A percentile compares a stretch with the other conserved stretches of the same genome.
These are phyloP conservation scores for Netelia inedita DNA, from an alignment of 2,888 invertebrate genomes.

Conservation along the genomic window DNA sequence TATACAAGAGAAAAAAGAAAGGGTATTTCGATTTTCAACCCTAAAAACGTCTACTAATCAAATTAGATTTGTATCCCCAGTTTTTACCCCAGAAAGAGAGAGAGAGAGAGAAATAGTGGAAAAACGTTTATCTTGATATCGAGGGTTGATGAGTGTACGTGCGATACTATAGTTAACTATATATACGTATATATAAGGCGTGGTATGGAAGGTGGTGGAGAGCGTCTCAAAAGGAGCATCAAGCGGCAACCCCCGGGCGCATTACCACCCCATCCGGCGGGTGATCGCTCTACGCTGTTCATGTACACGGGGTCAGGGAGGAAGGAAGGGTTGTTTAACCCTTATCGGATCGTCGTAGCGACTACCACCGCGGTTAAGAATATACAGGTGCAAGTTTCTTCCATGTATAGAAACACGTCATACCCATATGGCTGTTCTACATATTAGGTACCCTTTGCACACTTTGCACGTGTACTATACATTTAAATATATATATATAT, in stretches of 20 bases:
- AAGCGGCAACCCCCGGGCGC: constrained; percentile 74
- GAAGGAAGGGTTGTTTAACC: constrained; percentile 75
- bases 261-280: constrained; percentile 78
- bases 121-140: background rate
- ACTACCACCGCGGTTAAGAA: constrained; percentile 71
- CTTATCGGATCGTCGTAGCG: constrained; percentile 78
- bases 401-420: constrained; percentile 24
- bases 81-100: too few species aligned
- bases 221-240: constrained; percentile 80
- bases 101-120: too few species aligned
- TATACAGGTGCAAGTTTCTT: constrained; percentile 77
- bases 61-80: too few species aligned
- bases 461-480: background rate
- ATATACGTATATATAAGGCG: background rate
- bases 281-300: constrained; percentile 57
- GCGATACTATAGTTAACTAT: background rate
- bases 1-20: too few species aligned
- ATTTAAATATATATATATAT: background rate
- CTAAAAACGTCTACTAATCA: too few species aligned
- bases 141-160: background rate
- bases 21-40: too few species aligned
- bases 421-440: background rate
- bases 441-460: background rate
- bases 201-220: constrained; percentile 29
- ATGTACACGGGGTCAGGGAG: constrained; percentile 50